Evolutionary conservation across 2,888 invertebrate genomes (phyloP).

Genomic region (Rhogogaster chlorosoma): DNA sequence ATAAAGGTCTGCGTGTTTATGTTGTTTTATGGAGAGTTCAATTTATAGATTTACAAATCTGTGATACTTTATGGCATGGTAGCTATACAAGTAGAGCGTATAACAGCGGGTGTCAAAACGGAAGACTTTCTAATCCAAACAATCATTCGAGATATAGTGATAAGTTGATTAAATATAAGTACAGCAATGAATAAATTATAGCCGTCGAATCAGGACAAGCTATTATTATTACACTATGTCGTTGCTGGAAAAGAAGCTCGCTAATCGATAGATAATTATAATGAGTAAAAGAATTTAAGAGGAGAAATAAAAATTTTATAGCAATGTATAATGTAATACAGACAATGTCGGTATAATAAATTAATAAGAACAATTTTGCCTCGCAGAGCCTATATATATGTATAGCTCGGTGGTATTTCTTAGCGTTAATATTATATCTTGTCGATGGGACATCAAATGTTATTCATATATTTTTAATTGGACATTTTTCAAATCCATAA

Average conservation of each 20-base stretch:
- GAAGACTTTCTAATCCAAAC: background rate
- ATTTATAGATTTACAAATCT: background rate
- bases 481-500: slow-evolving; percentile 10
- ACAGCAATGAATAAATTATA: background rate
- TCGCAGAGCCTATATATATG: background rate
- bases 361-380: background rate
- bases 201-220: background rate
- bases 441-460: background rate
- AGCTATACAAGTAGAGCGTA: background rate
- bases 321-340: background rate
- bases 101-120: background rate
- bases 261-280: background rate
- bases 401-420: background rate
- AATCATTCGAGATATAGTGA: background rate
- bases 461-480: background rate
- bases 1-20: background rate
- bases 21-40: background rate
- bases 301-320: background rate
- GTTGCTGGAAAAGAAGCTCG: background rate
- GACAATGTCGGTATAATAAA: background rate
- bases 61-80: background rate
- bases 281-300: background rate
- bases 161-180: background rate
- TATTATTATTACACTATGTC: background rate
- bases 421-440: background rate